A percentile compares a stretch with the other conserved stretches of the same genome.
Evolutionary conservation across 2,113 vertebrate genomes (phyloP).

Genomic region (Coracopsis vasa): DNA sequence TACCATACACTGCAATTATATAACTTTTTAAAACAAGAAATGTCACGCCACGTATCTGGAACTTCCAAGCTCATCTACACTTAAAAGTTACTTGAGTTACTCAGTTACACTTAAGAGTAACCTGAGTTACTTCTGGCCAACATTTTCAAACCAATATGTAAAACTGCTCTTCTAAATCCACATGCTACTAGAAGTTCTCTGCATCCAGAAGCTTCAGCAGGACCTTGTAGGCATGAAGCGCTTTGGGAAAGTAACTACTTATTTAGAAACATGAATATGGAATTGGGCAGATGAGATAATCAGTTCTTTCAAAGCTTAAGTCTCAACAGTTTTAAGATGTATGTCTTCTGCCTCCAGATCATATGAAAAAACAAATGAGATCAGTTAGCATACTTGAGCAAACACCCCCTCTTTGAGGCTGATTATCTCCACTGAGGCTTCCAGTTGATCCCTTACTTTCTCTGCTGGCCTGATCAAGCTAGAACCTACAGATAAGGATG

Average conservation of each 20-base stretch:
- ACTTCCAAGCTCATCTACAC: not conserved
- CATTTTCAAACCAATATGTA: not conserved
- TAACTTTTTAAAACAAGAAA: not conserved
- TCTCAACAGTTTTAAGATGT: not conserved
- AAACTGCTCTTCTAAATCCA: not conserved
- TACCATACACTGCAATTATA: not conserved
- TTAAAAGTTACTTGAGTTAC: not conserved
- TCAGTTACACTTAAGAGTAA: not conserved
- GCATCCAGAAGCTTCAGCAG: not conserved
- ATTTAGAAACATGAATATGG: not conserved
- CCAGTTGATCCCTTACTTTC: not conserved
- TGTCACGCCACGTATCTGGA: not conserved
- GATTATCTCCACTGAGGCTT: not conserved
- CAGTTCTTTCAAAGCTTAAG: not conserved
- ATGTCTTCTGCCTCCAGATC: not conserved
- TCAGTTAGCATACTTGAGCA: not conserved
- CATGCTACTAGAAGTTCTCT: not conserved
- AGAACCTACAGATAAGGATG: not conserved
- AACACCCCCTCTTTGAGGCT: not conserved
- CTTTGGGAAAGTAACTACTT: not conserved
- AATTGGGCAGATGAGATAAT: not conserved
- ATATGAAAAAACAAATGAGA: not conserved
- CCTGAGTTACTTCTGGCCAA: not conserved
- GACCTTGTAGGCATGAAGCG: not conserved
- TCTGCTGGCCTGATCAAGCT: not conserved